Evolutionary conservation across 1,140 invertebrate species (phyloP).

Genomic region (Idris sp.): DNA sequence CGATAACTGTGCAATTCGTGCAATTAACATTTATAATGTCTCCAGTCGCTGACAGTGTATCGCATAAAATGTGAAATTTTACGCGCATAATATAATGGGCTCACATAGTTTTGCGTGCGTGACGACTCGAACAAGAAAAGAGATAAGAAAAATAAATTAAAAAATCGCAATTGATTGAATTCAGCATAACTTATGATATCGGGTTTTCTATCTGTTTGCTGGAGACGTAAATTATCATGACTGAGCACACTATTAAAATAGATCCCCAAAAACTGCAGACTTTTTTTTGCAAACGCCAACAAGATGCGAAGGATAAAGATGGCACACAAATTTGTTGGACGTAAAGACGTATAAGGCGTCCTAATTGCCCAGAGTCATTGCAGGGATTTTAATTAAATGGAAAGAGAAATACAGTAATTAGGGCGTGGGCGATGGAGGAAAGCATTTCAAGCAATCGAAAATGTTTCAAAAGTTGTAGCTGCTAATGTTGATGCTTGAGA

Average conservation of each 20-base stretch:
- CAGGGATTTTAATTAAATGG: conserved; percentile 46
- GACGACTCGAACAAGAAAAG: conserved; percentile 3
- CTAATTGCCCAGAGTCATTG: conserved; percentile 38
- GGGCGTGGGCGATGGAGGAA: conserved; percentile 31
- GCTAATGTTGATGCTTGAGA: too few species aligned
- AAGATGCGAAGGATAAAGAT: too few species aligned
- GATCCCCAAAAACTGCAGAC: too few species aligned
- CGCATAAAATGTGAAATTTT: conserved; percentile 71
- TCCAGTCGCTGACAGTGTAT: conserved; percentile 65
- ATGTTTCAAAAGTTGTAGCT: too few species aligned
- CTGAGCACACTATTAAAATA: too few species aligned
- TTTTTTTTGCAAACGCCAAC: too few species aligned
- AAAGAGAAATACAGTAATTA: conserved; percentile 49
- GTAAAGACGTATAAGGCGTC: conserved; percentile 49
- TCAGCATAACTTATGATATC: conserved; percentile 51
- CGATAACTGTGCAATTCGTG: conserved; percentile 71
- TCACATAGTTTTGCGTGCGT: conserved; percentile 50
- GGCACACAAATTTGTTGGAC: conserved; percentile 30
- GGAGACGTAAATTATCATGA: conserved; percentile 61
- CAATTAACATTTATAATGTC: conserved; percentile 76
- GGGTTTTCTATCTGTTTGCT: conserved; percentile 53
- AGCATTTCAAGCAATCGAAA: too few species aligned
- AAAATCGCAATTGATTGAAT: conserved; percentile 58
- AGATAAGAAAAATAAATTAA: too few species aligned
- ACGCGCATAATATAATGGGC: conserved; percentile 71